Conservation (phyloP, 1,140 invertebrate species). For the Sycophaga agraensis region DNA sequence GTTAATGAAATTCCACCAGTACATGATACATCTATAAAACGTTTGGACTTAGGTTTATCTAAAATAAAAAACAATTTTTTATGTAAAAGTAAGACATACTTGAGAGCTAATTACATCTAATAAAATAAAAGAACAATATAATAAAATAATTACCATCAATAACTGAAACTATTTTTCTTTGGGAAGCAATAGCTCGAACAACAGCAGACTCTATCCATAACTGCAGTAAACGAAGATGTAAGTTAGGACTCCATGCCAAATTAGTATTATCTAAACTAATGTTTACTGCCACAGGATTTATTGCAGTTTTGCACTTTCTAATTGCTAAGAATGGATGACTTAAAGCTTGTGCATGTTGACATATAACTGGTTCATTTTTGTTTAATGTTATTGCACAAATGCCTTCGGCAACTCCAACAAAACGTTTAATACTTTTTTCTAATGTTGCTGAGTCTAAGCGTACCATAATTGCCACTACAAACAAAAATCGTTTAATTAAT, state of each 20-base stretch:
- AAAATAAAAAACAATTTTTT: slow-evolving; percentile 13
- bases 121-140: neutral
- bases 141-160: slow-evolving; percentile 15
- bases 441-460: slow-evolving; percentile 60
- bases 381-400: slow-evolving; percentile 51
- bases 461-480: slow-evolving; percentile 62
- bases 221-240: slow-evolving; percentile 52
- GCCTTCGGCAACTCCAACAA: slow-evolving; percentile 50
- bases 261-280: slow-evolving; percentile 49
- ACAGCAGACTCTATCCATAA: slow-evolving; percentile 51
- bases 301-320: slow-evolving; percentile 52
- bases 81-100: neutral
- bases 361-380: slow-evolving; percentile 50
- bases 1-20: slow-evolving; percentile 47
- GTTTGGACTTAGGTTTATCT: slow-evolving; percentile 31
- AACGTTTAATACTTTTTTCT: slow-evolving; percentile 51
- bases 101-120: neutral
- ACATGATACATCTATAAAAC: slow-evolving; percentile 47
- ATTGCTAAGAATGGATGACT: slow-evolving; percentile 50
- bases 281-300: slow-evolving; percentile 43
- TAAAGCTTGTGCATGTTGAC: slow-evolving; percentile 47
- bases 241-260: slow-evolving; percentile 54
- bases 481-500: neutral
- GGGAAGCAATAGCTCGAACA: slow-evolving; percentile 42
- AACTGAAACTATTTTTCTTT: slow-evolving; percentile 18